Conservation (phyloP, 1,140 invertebrate species). For the Macrosteles quadrilineatus region DNA sequence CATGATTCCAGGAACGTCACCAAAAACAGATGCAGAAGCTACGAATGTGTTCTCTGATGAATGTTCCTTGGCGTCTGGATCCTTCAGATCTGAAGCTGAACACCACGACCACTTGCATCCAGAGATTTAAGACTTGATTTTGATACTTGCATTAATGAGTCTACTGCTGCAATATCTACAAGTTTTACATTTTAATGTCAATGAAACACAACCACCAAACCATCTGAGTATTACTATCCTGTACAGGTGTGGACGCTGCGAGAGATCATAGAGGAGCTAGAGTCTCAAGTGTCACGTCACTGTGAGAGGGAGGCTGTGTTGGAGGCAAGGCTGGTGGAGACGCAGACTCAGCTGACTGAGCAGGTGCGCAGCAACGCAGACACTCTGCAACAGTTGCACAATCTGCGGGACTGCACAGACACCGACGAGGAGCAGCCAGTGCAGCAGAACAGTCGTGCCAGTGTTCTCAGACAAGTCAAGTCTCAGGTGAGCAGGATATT, state of each 20-base stretch:
- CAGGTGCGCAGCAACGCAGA: slow-evolving; percentile 55
- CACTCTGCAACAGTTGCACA: not conserved
- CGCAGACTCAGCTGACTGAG: slow-evolving; percentile 51
- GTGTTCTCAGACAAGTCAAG: slow-evolving; percentile 56
- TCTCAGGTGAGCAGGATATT: slow-evolving; percentile 43
- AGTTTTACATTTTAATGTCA: too few species aligned
- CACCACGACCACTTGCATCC: too few species aligned
- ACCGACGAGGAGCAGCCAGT: slow-evolving; percentile 50
- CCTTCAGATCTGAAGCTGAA: too few species aligned
- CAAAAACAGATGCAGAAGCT: too few species aligned
- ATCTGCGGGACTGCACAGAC: not conserved
- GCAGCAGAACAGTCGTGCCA: slow-evolving; percentile 55
- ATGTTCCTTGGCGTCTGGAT: too few species aligned
- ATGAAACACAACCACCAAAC: too few species aligned
- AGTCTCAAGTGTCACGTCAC: slow-evolving; percentile 68
- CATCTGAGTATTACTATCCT: too few species aligned
- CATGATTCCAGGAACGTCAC: too few species aligned
- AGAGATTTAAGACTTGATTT: too few species aligned
- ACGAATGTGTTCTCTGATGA: too few species aligned
- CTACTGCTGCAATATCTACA: too few species aligned
- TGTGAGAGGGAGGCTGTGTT: slow-evolving; percentile 53
- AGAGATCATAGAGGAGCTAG: slow-evolving; percentile 74
- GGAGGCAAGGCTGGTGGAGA: slow-evolving; percentile 51
- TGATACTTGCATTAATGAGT: too few species aligned
- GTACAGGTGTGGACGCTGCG: slow-evolving; percentile 61